Percentiles rank a stretch among this genome's conserved stretches.
phyloP scores from a whole-genome alignment of 2,888 invertebrate genomes.

The Sceliomorpha sp. region DNA sequence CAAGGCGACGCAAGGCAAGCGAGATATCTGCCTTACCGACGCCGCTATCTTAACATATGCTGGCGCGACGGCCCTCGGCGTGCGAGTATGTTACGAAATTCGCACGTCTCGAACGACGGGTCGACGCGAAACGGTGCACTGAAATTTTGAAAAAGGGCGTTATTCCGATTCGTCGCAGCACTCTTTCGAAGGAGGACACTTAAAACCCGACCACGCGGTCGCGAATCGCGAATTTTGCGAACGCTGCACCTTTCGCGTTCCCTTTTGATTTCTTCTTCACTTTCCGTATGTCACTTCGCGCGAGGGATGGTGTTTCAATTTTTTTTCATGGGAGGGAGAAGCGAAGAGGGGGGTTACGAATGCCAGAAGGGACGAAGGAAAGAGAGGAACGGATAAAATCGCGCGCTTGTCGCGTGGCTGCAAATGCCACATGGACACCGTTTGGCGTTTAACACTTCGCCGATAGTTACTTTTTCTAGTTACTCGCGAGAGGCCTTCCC shows the following conservation, averaged over 20 bases:
- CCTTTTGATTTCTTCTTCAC: too few species aligned
- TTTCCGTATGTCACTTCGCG: not conserved
- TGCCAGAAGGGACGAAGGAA: slow-evolving; percentile 1
- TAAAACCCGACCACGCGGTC: too few species aligned
- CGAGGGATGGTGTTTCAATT: not conserved
- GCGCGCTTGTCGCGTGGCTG: slow-evolving; percentile 72
- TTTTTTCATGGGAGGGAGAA: not conserved
- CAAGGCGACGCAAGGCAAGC: not conserved
- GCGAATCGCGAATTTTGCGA: too few species aligned
- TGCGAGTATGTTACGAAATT: not conserved
- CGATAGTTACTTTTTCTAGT: slow-evolving; percentile 40
- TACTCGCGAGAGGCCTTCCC: slow-evolving; percentile 9
- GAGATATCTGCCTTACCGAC: slow-evolving; percentile 11
- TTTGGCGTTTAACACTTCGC: slow-evolving; percentile 64
- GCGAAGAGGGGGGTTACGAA: not conserved
- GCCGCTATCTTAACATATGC: slow-evolving; percentile 14
- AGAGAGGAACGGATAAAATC: slow-evolving; percentile 47
- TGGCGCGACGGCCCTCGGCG: slow-evolving; percentile 10
- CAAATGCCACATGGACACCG: slow-evolving; percentile 77
- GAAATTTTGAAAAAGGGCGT: too few species aligned
- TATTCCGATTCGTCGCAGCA: too few species aligned
- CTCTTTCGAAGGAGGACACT: too few species aligned
- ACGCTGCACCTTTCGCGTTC: too few species aligned
- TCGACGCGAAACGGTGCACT: too few species aligned
- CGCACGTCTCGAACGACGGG: not conserved